Conservation (phyloP, 1,140 invertebrate genomes). For the Micrasema longulum region DNA sequence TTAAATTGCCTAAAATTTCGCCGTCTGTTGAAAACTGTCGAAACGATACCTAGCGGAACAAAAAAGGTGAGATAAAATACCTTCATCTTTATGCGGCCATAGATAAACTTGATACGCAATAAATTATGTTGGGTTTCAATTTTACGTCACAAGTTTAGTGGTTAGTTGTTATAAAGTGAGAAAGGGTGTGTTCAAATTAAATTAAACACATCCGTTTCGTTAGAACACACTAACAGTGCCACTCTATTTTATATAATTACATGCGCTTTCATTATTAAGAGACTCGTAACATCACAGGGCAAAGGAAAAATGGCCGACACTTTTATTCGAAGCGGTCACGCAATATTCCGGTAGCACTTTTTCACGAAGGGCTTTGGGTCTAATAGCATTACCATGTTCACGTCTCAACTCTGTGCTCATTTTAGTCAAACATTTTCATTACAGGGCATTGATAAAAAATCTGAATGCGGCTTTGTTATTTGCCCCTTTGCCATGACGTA, state of each 20-base stretch:
- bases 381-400: conserved; percentile 7
- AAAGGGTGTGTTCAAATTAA: conserved; percentile 28
- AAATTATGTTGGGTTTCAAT: no score
- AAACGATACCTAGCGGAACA: no score
- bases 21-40: no score
- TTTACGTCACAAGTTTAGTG: no score
- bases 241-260: conserved; percentile 41
- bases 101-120: no score
- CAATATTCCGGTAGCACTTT: conserved; percentile 19
- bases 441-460: no score
- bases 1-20: no score
- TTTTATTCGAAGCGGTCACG: conserved; percentile 47
- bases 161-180: neutral
- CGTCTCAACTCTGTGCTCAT: conserved; percentile 13
- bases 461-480: neutral
- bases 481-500: neutral
- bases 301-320: conserved; percentile 38
- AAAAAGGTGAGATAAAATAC: no score
- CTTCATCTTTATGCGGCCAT: no score
- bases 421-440: neutral
- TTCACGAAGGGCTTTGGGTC: neutral
- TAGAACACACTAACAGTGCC: neutral
- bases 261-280: conserved; percentile 50
- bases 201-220: conserved; percentile 26
- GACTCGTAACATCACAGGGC: conserved; percentile 45